Conservation (phyloP, 1,140 invertebrate species). For the Dendrolimus kikuchii region DNA sequence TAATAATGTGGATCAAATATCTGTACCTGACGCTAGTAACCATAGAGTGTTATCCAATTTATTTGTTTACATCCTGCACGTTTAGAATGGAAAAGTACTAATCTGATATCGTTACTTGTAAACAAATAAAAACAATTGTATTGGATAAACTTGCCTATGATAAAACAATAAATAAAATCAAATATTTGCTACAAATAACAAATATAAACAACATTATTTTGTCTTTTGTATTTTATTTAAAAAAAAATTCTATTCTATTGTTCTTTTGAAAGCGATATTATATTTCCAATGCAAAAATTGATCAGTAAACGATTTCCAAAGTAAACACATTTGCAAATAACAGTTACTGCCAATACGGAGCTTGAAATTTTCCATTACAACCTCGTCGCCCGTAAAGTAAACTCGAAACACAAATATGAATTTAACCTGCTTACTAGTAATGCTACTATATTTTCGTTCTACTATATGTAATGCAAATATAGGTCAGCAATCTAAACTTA, state of each 20-base stretch:
- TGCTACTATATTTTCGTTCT: not conserved
- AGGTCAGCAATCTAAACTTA: constrained; percentile 1
- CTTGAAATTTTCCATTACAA: no score
- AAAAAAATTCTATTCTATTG: no score
- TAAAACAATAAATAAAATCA: constrained; percentile 9
- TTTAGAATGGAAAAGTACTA: constrained; percentile 22
- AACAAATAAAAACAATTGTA: constrained; percentile 13
- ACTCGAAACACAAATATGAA: constrained; percentile 2
- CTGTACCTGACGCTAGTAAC: no score
- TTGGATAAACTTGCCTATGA: constrained; percentile 18
- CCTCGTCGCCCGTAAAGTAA: not conserved
- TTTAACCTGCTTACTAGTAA: not conserved
- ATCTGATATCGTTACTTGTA: constrained; percentile 12
- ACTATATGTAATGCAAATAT: not conserved
- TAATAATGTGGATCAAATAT: no score
- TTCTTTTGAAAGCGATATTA: no score
- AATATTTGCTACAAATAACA: not conserved
- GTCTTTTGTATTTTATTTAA: no score
- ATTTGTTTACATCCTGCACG: constrained; percentile 5
- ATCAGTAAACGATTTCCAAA: no score
- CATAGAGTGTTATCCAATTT: no score
- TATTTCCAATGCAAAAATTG: no score
- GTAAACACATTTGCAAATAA: no score
- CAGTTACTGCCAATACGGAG: no score
- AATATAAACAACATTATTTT: no score